Base-by-base conservation (phyloP, 1,140 invertebrate species). In the Cydia pomonella region DNA sequence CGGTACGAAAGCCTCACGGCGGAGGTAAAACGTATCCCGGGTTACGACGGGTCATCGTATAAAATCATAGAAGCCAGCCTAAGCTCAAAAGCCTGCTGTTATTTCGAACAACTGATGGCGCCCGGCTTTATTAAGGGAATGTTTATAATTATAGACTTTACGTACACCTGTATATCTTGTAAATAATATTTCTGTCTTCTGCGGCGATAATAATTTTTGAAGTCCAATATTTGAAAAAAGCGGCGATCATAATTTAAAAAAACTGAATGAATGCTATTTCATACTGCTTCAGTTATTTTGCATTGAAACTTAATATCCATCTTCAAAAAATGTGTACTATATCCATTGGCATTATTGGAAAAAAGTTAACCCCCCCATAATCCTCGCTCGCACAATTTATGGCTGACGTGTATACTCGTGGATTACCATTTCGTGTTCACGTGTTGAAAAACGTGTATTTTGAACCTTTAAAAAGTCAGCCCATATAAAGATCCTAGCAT, bases 1-100 rank as follows among this genome's bases (percentile, higher is more conserved):
- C 33, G 27, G 29, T 41, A 38, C 41, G 64, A 69, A 69, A 69
- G 64, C 64, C 29, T 64, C 23, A 33, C 9, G 21, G 25, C 25
- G 6, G 64, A 29, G 64, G 27, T 33, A 33, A 69, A 69, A 69
- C n/a, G 25, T 69, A 38, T 69, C 64, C 64, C 64, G 64, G 64
- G 64, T 59, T 59, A 59, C 53, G 50, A 18, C 29, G 64, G 64
- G 64, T 38, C 64, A 69, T 69, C 64, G 64, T 69, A 69, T 69
- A 69, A 69, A 38, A 69, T 69, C 64, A 69, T 33, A 69, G 63
- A 29, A 27, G 64, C 64, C 29, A 33, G 18, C 64, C 64, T 69
- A 69, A 69, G 64, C 64, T 69, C 27, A 18, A 69, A 69, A 69
- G 29, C 64, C 64, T 6, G 64, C 63, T 63, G 63, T 64, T 33